Percentiles rank a stretch among this genome's conserved stretches.
phyloP scores from a whole-genome alignment of 2,888 invertebrate species.

The Drosophila borealis region DNA sequence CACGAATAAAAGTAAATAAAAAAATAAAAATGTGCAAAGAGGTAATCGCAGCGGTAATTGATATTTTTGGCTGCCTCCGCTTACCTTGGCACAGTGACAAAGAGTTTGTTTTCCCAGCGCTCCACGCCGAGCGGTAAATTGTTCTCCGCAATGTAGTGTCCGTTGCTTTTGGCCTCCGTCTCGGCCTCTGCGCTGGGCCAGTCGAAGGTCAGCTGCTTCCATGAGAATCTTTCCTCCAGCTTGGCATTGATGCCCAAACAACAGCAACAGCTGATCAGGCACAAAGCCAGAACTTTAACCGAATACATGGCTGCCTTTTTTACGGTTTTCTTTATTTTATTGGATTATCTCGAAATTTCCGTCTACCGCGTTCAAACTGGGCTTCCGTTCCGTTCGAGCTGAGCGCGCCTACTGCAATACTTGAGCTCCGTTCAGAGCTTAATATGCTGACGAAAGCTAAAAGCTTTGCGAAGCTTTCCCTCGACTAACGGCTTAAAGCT shows the following conservation, averaged over 20 bases:
- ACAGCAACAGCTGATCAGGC: constrained; percentile 56
- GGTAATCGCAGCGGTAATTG: constrained; percentile 26
- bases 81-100: constrained; percentile 89
- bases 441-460: constrained; percentile 58
- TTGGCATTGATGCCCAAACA: constrained; percentile 76
- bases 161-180: constrained; percentile 87
- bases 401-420: constrained; percentile 58
- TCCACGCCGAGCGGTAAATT: constrained; percentile 90
- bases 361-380: neutral
- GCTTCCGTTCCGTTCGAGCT: constrained; percentile 47
- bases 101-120: constrained; percentile 89
- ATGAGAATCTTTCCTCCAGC: constrained; percentile 88
- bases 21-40: constrained; percentile 36
- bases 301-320: constrained; percentile 39
- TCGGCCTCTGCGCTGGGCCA: constrained; percentile 88
- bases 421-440: constrained; percentile 51
- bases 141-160: constrained; percentile 88
- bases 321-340: neutral
- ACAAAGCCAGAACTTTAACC: constrained; percentile 49
- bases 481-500: constrained; percentile 1
- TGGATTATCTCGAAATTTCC: neutral
- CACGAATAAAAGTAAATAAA: constrained; percentile 17
- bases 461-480: constrained; percentile 12
- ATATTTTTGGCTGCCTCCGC: constrained; percentile 18
- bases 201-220: constrained; percentile 89